Conservation (phyloP, 2,888 invertebrate species). For the Schizotus pectinicornis region DNA sequence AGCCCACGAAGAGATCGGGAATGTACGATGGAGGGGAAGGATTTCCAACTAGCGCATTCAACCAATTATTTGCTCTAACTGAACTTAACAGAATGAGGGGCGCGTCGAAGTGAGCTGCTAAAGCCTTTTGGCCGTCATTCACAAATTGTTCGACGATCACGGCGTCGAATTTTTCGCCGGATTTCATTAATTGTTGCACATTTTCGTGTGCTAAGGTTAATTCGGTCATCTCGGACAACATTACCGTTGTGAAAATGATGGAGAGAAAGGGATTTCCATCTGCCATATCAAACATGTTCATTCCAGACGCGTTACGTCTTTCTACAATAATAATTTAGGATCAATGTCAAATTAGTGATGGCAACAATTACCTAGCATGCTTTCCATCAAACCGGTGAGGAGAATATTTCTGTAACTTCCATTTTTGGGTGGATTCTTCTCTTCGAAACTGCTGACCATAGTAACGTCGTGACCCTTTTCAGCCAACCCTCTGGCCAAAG, state of each 20-base stretch:
- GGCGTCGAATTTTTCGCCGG: constrained; percentile 52
- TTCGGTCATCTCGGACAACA: constrained; percentile 16
- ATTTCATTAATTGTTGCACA: constrained; percentile 44
- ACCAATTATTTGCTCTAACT: constrained; percentile 56
- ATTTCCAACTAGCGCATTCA: constrained; percentile 60
- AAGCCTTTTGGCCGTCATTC: constrained; percentile 58
- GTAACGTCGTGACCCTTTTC: constrained; percentile 34
- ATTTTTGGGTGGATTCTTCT: constrained; percentile 17
- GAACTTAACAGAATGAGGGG: constrained; percentile 56
- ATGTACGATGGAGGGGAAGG: constrained; percentile 60
- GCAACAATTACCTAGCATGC: neutral
- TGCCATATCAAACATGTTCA: too few species aligned
- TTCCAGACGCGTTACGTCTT: too few species aligned
- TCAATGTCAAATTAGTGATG: too few species aligned
- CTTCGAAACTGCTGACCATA: constrained; percentile 21
- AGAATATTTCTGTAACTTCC: constrained; percentile 9
- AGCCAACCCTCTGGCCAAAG: constrained; percentile 26
- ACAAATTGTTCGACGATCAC: constrained; percentile 59
- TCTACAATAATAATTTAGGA: too few species aligned
- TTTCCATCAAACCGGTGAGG: neutral
- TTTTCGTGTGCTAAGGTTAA: constrained; percentile 38
- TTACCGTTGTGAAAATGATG: too few species aligned
- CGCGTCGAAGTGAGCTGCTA: constrained; percentile 51
- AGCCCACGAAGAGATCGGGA: constrained; percentile 50
- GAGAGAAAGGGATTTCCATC: too few species aligned